Base-by-base conservation (phyloP, 2,113 vertebrate genomes). In the Sisor rabdophorus region DNA sequence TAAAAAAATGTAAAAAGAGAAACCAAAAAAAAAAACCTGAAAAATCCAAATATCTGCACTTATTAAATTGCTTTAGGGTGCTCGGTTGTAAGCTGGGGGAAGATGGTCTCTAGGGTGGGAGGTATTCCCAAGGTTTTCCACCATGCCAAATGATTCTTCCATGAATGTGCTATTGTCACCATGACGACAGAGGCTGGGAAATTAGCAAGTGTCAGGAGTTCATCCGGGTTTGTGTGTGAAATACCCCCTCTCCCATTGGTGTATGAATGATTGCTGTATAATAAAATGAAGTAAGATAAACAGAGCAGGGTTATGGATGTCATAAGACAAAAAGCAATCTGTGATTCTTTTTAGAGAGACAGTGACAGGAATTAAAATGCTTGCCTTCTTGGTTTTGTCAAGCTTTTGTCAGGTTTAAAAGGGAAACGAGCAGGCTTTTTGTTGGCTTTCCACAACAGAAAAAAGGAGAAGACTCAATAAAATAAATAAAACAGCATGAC, bases 121-220 rank as follows among this genome's bases (percentile, higher is more conserved):
- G 87, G 83, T 85, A 86, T 88, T 88, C 90, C 90, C 84, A 83
- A 84, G 88, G 85, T 88, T 82, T 84, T 84, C 68, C 83, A 72
- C 22, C 60, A 73, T 80, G 52, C 72, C 81, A 81, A 77, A 69
- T 75, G 73, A 82, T 81, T 80, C 78, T 75, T 71, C 77, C 63
- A 71, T 53, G 76, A 87, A 84, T 47, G 71, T 84, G 86, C 80
- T 83, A 40, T 50, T 73, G 84, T 93, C 88, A 87, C 91, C 91
- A 93, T 93, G 91, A 90, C 89, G 87, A 93, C 91, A 64, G 76
- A 73, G 84, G 76, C 84, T 78, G 59, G 77, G 70, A 83, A 82
- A 85, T 87, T 78, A 79, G 72, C 68, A 77, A 80, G 47, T 77
- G 53, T 86, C 78, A 78, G 84, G 87, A 87, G 85, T 85, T 85